Percentiles rank a stretch among this genome's conserved stretches.
Conservation (phyloP, 64 coral and sea anemone species). For the Cladopsammia gracilis region DNA sequence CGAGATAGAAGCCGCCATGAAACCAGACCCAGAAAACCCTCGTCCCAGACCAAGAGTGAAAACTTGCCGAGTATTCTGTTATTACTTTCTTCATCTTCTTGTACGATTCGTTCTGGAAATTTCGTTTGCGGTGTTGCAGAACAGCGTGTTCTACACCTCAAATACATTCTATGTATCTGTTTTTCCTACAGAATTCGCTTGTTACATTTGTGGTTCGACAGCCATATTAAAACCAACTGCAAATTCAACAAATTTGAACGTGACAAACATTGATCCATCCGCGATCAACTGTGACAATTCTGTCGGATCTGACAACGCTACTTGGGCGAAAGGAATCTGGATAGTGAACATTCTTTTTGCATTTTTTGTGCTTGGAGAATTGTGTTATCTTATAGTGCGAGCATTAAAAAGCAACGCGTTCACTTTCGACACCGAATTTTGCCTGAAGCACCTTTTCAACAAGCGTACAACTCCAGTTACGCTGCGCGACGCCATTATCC, state of each 20-base stretch:
- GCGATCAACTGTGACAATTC: constrained; percentile 35
- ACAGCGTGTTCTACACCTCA: constrained; percentile 20
- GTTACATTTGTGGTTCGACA: neutral
- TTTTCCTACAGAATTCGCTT: constrained; percentile 39
- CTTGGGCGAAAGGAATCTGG: neutral
- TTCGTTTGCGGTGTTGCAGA: constrained; percentile 26
- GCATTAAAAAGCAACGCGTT: neutral
- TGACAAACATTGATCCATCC: neutral
- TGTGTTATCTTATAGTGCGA: neutral
- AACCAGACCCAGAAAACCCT: constrained; percentile 9
- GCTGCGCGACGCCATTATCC: neutral
- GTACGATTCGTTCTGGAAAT: constrained; percentile 26
- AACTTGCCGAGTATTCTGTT: constrained; percentile 42
- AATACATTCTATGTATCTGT: constrained; percentile 33
- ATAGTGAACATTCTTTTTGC: constrained; percentile 21
- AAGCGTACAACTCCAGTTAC: neutral
- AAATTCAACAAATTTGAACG: neutral
- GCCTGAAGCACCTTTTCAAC: constrained; percentile 30
- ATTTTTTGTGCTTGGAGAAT: constrained; percentile 21
- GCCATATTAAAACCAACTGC: neutral
- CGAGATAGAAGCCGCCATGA: constrained; percentile 29
- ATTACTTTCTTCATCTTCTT: constrained; percentile 42
- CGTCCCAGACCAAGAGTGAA: neutral
- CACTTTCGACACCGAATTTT: constrained; percentile 39
- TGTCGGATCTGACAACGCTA: constrained; percentile 27